phyloP scores from a whole-genome alignment of 2,888 invertebrate genomes.

The Sicus ferrugineus region DNA sequence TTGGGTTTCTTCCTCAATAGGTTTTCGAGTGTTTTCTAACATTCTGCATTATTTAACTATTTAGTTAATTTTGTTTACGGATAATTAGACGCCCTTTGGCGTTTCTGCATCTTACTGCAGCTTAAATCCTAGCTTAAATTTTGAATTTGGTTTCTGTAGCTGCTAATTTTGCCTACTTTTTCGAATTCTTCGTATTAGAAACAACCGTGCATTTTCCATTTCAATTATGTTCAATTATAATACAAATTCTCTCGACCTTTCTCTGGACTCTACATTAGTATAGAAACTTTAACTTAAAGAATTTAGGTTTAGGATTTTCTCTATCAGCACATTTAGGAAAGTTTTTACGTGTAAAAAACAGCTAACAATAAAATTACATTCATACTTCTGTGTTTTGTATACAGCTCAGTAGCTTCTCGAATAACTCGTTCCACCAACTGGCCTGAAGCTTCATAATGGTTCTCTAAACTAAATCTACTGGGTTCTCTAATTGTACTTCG shows the following conservation, averaged over 20 bases:
- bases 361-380: too few relatives aligned
- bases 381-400: too few relatives aligned
- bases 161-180: conserved; percentile 22
- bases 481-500: conserved; percentile 19
- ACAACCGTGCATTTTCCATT: conserved; percentile 46
- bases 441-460: too few relatives aligned
- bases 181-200: conserved; percentile 35
- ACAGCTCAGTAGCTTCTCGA: too few relatives aligned
- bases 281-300: neutral
- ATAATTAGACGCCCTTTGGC: neutral
- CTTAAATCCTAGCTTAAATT: neutral
- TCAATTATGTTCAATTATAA: conserved; percentile 37
- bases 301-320: neutral
- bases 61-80: conserved; percentile 1
- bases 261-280: conserved; percentile 19
- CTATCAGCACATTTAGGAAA: conserved; percentile 8
- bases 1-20: too few relatives aligned
- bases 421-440: too few relatives aligned
- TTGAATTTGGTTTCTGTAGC: conserved; percentile 22
- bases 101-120: neutral
- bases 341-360: too few relatives aligned
- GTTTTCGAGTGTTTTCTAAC: conserved; percentile 12
- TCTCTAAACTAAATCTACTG: too few relatives aligned
- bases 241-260: conserved; percentile 8
- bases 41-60: conserved; percentile 21